Base-by-base conservation (phyloP, 2,797 vertebrate species). In the Trematomus bernacchii region DNA sequence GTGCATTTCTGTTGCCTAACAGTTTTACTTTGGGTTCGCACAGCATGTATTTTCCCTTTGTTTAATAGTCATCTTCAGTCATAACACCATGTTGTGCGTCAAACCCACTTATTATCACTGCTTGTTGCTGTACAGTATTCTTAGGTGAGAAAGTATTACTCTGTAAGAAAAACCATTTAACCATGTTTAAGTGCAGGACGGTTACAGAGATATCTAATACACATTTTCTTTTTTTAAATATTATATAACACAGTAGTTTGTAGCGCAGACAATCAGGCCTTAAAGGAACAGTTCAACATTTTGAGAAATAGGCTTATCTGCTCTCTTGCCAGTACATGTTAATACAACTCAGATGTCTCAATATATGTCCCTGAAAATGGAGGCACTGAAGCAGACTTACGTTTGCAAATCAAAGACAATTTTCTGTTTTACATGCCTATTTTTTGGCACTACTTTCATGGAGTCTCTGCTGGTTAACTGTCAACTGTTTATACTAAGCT, bases 1-100 rank as follows among this genome's bases (percentile, higher is more conserved):
- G n/a, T 69, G 33, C 33, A 7, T 40, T 84, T 5, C 0, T 47
- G 11, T 66, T 53, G 61, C 33, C 37, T 21, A 6, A 65, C 37
- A n/a, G 15, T 43, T 68, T 82, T 48, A 21, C 51, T 68, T 57
- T 52, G 1, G 10, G 6, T 33, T 74, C 47, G 60, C 9, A 40
- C 19, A 60, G 10, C 10, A 46, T 10, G 50, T 21, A 12, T 55
- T 51, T 51, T 66, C 33, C 54, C n/a, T 70, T 52, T 30, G n/a
- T 27, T 30, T 7, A 54, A 13, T 55, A 58, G 15, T 66, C 13
- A 15, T 67, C 18, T 44, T 69, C 6, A 67, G 44, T 50, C 8
- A 43, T 19, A 30, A 52, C 13, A 51, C 16, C 30, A 62, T n/a
- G 14, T 43, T 55, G 27, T 64, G 10, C 33, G 53, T 64, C 19